Base-by-base conservation (phyloP, 2,888 invertebrate species). In the Caradrina clavipalpis region DNA sequence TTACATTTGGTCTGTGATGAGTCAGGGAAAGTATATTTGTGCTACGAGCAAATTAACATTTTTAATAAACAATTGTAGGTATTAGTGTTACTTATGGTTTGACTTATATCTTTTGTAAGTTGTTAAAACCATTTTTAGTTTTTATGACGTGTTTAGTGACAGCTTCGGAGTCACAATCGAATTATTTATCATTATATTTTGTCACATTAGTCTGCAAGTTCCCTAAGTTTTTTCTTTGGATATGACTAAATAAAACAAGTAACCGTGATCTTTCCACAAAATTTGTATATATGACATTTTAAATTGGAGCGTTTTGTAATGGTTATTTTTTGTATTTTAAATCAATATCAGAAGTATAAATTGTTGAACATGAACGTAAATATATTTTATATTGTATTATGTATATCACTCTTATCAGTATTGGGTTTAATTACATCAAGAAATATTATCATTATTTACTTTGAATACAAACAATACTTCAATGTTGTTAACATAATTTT, bases 31-130 rank as follows among this genome's bases (percentile, higher is more conserved):
- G 91, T 93, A 92, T 93, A 93, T 93, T 90, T 92, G 94, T 93
- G 95, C 93, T 95, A 93, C 94, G 92, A 95, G 95, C 94, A 94
- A 95, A 94, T 92, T 93, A 94, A 93, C 92, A 92, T 94, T 95
- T 95, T 92, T 91, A 93, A 93, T 93, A 92, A 93, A 93, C 87
- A 92, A 91, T 93, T 92, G 91, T 95, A 95, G 94, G 90, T 86
- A 89, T 93, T 94, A 93, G 93, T 90, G 89, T 94, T 93, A 93
- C 92, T 91, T 93, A 93, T 94, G 94, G 94, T 95, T 95, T 93
- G 92, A 94, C 94, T 93, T 94, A 90, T 93, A 90, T 90, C 87
- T 92, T 93, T 92, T 91, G 92, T 95, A 95, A 95, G 94, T 94
- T 93, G 93, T 95, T 93, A 88, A 90, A 94, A 94, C 93, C 93